These are phyloP conservation scores for Nomada goodeniana DNA, from an alignment of 2,888 invertebrate genomes.

Conservation along the genomic window DNA sequence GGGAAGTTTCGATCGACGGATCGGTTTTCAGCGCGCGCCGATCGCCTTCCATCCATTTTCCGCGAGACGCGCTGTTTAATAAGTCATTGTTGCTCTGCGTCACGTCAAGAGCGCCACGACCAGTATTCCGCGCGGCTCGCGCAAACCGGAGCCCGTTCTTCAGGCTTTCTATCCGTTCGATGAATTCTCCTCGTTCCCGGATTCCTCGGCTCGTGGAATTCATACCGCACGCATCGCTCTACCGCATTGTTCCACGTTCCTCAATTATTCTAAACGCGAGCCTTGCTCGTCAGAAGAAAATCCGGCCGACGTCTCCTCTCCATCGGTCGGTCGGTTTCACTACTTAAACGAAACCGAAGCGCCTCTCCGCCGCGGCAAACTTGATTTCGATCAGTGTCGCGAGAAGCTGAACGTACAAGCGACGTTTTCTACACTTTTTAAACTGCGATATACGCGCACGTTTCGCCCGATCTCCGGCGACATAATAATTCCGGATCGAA, in stretches of 20 bases:
- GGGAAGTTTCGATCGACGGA: background rate
- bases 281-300: slow-evolving; percentile 19
- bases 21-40: no score
- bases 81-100: slow-evolving; percentile 57
- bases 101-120: slow-evolving; percentile 38
- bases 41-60: no score
- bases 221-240: slow-evolving; percentile 65
- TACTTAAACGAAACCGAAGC: background rate
- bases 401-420: no score
- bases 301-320: slow-evolving; percentile 5
- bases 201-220: slow-evolving; percentile 55
- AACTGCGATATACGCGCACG: no score
- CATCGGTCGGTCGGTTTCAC: background rate
- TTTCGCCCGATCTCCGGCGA: no score
- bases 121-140: slow-evolving; percentile 29
- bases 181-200: slow-evolving; percentile 62
- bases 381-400: background rate
- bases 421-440: no score
- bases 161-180: slow-evolving; percentile 65
- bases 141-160: slow-evolving; percentile 49
- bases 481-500: background rate
- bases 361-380: background rate
- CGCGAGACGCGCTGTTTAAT: slow-evolving; percentile 20
- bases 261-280: slow-evolving; percentile 44
- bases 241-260: slow-evolving; percentile 60